phyloP scores from a whole-genome alignment of 92 coral and sea anemone species.

The Chrysogorgia sp. region DNA sequence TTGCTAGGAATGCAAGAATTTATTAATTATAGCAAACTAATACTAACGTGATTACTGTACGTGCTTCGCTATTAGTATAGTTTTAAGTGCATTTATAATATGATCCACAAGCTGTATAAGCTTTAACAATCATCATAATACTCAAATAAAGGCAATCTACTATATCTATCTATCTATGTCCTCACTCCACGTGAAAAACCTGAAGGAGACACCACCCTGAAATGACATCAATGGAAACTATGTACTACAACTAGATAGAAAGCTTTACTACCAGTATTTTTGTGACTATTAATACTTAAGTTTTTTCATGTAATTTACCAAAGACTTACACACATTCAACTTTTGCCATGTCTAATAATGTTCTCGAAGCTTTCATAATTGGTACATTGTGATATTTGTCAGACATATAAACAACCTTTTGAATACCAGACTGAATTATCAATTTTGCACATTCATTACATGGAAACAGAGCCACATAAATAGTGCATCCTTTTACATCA shows the following conservation, averaged over 20 bases:
- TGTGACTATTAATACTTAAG: not conserved
- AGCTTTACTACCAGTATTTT: too few relatives aligned
- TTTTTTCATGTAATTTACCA: not conserved
- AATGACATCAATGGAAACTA: too few relatives aligned
- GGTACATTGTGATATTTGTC: conserved; percentile 91
- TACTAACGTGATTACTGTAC: too few relatives aligned
- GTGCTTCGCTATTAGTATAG: too few relatives aligned
- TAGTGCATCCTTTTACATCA: conserved; percentile 83
- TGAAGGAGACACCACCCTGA: too few relatives aligned
- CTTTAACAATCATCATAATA: too few relatives aligned
- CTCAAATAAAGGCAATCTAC: too few relatives aligned
- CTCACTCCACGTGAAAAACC: too few relatives aligned
- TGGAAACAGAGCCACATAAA: conserved; percentile 92
- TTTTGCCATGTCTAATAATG: conserved; percentile 77
- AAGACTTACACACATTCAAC: conserved; percentile 76
- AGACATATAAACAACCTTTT: conserved; percentile 77
- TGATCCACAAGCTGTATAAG: not conserved
- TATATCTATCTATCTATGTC: not conserved
- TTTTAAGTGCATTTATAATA: too few relatives aligned
- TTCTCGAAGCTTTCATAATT: conserved; percentile 83
- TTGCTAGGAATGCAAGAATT: too few relatives aligned
- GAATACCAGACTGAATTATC: conserved; percentile 88
- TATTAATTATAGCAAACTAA: too few relatives aligned
- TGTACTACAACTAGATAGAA: too few relatives aligned
- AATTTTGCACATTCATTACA: conserved; percentile 96